Evolutionary conservation across 2,113 vertebrate species (phyloP), one percentile per base, ranked within the genome.

Genomic region (Balaeniceps rex): DNA sequence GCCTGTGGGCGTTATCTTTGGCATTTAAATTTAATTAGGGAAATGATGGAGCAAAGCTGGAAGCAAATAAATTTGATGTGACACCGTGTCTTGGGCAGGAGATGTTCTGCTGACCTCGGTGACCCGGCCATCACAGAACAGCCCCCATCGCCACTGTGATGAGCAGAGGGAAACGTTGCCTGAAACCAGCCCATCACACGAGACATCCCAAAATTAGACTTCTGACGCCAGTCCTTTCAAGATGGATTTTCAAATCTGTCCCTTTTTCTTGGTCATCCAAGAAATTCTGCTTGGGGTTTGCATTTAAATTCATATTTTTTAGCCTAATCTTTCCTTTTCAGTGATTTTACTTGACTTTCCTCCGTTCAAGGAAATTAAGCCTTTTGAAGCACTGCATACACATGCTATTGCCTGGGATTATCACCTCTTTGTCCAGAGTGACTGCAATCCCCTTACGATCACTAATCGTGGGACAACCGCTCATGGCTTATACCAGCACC

Each of bases 401-500:
- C 31, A 2, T 4, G 16, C 16, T 4, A 5, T 4, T 14, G 55
- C 15, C 33, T 40, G 23, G 66, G 38, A 40, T 23, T n/a, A 23
- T 21, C 60, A 4, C 66, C 22, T 4, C 1, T 34, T 44, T 10
- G 7, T 34, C 36, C 2, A 12, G 31, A 33, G 3, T 4, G n/a
- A 36, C 6, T 14, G 46, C 61, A 12, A 7, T 22, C 86, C 22
- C 24, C 1, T 55, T 46, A 7, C 0, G 33, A 23, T 14, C 21
- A 31, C 28, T 38, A 9, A 10, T 9, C 31, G 49, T 6, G 19
- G 34, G 58, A 58, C 5, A 6, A 24, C n/a, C 2, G 3, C 38
- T 21, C 42, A 3, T 0, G 4, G 55, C 2, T 25, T 16, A 7
- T 5, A 52, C 16, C 38, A 31, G 44, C 58, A 29, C 29, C 36